phyloP scores from a whole-genome alignment of 1,140 invertebrate genomes.

The Calliphora vicina region DNA sequence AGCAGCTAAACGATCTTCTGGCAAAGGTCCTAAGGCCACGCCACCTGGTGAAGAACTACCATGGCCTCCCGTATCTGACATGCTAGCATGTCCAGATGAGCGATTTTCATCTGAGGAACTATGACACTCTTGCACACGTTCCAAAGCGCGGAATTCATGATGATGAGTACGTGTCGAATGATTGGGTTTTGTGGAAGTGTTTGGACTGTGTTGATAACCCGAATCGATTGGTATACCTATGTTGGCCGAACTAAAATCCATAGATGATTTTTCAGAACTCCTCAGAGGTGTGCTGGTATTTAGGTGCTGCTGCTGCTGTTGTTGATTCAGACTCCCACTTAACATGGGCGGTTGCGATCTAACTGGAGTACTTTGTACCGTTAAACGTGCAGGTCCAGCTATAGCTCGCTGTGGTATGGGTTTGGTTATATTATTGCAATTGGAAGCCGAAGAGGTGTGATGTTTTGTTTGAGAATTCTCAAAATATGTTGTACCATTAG shows the following conservation, averaged over 20 bases:
- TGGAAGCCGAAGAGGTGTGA: background rate
- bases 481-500: background rate
- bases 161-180: conserved; percentile 49
- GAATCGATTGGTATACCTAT: conserved; percentile 44
- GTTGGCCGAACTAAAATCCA: conserved; percentile 14
- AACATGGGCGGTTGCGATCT: conserved; percentile 71
- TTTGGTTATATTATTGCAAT: background rate
- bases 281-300: background rate
- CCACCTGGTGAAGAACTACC: conserved; percentile 72
- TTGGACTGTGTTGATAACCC: conserved; percentile 27
- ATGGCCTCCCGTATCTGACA: conserved; percentile 83
- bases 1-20: conserved; percentile 73
- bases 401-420: conserved; percentile 53
- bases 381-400: conserved; percentile 59
- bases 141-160: conserved; percentile 57
- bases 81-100: conserved; percentile 88
- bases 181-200: background rate
- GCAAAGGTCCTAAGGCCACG: conserved; percentile 65
- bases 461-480: background rate
- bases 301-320: conserved; percentile 28
- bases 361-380: conserved; percentile 67
- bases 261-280: background rate
- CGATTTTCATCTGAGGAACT: conserved; percentile 89
- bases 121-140: conserved; percentile 77
- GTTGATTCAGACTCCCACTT: conserved; percentile 64